Conservation (phyloP, 2,888 invertebrate genomes). For the Nematopogon swammerdamellus region DNA sequence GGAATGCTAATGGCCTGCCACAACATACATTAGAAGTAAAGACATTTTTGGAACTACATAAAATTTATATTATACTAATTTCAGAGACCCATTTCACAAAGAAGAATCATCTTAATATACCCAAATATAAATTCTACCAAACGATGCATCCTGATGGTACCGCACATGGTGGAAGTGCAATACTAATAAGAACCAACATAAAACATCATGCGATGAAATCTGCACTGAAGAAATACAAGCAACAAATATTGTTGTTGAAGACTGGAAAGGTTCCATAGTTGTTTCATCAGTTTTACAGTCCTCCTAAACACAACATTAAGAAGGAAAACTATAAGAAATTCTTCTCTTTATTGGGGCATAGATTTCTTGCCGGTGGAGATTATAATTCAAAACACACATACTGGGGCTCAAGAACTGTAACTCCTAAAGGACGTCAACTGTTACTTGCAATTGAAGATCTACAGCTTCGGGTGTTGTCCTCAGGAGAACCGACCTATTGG, state of each 20-base stretch:
- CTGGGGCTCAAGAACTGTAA: constrained; percentile 5
- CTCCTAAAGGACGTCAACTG: constrained; percentile 4
- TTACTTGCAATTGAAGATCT: constrained; percentile 1
- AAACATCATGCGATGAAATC: constrained; percentile 6
- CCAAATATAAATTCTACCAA: constrained; percentile 18
- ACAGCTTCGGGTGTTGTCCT: background rate
- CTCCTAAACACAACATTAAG: background rate
- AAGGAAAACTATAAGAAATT: background rate
- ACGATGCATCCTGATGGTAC: constrained; percentile 13
- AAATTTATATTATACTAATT: constrained; percentile 2
- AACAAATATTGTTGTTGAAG: constrained; percentile 8
- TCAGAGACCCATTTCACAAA: constrained; percentile 13
- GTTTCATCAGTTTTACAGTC: background rate
- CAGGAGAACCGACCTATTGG: background rate
- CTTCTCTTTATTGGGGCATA: background rate
- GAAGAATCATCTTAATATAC: constrained; percentile 10
- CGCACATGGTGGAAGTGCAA: constrained; percentile 12
- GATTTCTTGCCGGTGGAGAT: constrained; percentile 6
- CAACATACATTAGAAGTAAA: constrained; percentile 10
- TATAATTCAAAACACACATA: constrained; percentile 3
- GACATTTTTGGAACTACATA: constrained; percentile 7
- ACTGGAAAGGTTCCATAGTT: constrained; percentile 1
- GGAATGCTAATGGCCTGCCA: constrained; percentile 9
- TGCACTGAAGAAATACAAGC: constrained; percentile 10
- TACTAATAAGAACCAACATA: constrained; percentile 9